Percentiles rank a stretch among this genome's conserved stretches.
Evolutionary conservation across 1,140 invertebrate genomes (phyloP).

Genomic region (Ceratina japonica): DNA sequence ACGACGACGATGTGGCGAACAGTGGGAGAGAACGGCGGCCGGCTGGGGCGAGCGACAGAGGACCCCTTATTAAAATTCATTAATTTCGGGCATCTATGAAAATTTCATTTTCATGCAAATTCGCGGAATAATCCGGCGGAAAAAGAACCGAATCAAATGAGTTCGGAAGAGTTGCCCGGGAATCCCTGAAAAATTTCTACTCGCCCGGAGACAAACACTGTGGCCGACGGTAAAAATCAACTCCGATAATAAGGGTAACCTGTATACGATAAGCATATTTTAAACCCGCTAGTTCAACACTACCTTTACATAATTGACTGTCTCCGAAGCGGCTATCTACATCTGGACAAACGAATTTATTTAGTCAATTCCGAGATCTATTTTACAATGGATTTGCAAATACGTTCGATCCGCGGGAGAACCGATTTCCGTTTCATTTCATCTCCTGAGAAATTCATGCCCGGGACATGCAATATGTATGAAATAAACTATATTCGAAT

Average conservation of each 20-base stretch:
- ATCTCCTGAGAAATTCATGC: too few relatives aligned
- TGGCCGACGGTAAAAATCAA: constrained; percentile 8
- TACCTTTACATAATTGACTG: background rate
- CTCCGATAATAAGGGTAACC: constrained; percentile 12
- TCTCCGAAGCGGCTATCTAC: too few relatives aligned
- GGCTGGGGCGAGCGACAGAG: too few relatives aligned
- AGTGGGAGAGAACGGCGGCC: constrained; percentile 49
- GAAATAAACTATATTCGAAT: too few relatives aligned
- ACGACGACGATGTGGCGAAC: constrained; percentile 44
- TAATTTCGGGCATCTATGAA: constrained; percentile 76
- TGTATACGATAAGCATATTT: constrained; percentile 12
- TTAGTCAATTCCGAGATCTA: too few relatives aligned
- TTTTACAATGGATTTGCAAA: too few relatives aligned
- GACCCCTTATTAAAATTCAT: constrained; percentile 78
- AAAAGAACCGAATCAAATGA: constrained; percentile 61
- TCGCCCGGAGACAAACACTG: background rate
- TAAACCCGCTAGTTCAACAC: background rate
- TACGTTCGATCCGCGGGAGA: too few relatives aligned
- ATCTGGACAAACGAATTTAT: too few relatives aligned
- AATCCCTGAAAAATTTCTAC: constrained; percentile 44
- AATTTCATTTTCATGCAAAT: constrained; percentile 79
- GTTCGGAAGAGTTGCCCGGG: constrained; percentile 44
- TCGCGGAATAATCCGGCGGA: constrained; percentile 66
- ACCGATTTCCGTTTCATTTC: too few relatives aligned
- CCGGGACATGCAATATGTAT: too few relatives aligned